Conservation (phyloP, 2,113 vertebrate genomes). For the Brachypteracias leptosomus region DNA sequence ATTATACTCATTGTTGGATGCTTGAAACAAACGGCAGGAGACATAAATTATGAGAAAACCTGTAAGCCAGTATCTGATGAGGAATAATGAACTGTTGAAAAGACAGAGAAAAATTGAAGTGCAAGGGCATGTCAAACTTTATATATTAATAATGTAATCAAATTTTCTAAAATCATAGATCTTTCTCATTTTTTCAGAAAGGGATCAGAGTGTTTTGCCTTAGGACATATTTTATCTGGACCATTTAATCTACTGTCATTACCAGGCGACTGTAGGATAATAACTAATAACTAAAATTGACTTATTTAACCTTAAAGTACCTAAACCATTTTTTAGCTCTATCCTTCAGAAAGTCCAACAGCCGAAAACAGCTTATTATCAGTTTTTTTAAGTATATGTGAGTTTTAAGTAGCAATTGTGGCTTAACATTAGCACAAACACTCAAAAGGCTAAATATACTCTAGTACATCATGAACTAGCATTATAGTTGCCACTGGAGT, state of each 20-base stretch:
- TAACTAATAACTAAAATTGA: not conserved
- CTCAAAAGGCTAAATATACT: constrained; percentile 6
- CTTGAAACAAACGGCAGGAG: constrained; percentile 1
- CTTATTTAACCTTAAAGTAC: not conserved
- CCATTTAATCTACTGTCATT: not conserved
- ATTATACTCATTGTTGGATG: constrained; percentile 27
- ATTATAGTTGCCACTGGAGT: not conserved
- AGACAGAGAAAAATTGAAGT: not conserved
- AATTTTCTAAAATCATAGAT: not conserved
- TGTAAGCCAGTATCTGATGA: not conserved
- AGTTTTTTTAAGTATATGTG: not conserved
- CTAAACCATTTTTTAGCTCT: not conserved
- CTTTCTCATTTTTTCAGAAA: not conserved
- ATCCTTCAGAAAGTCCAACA: not conserved
- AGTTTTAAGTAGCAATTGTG: constrained; percentile 10
- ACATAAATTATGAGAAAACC: constrained; percentile 43
- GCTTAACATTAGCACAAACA: not conserved
- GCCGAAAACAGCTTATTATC: not conserved
- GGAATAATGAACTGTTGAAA: constrained; percentile 10
- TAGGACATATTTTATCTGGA: not conserved
- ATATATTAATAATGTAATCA: constrained; percentile 34
- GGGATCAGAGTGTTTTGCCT: not conserved
- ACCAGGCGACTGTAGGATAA: not conserved
- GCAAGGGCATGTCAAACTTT: not conserved
- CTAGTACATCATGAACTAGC: not conserved